Conservation (phyloP, 30 jellyfish, hydroid and myxozoan species). For the Clytia hemisphaerica region DNA sequence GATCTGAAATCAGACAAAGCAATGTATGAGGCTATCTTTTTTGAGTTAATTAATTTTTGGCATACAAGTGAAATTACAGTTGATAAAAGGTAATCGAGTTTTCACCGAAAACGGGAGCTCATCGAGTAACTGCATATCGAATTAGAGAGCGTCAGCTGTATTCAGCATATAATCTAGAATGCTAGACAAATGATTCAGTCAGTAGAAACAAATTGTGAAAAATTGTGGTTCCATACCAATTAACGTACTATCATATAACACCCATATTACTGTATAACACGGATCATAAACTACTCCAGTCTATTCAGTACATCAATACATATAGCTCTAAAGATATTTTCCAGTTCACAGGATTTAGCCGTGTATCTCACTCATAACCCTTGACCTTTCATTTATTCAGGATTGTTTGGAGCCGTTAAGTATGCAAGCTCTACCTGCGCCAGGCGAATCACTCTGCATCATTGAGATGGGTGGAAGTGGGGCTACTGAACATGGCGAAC, state of each 20-base stretch:
- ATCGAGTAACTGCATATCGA: too few species aligned
- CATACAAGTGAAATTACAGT: too few species aligned
- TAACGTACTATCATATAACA: too few species aligned
- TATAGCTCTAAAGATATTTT: neutral
- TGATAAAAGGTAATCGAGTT: too few species aligned
- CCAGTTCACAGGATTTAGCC: neutral
- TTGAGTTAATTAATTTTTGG: too few species aligned
- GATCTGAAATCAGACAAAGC: neutral
- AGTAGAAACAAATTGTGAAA: neutral
- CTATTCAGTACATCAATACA: neutral
- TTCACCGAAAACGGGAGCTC: too few species aligned
- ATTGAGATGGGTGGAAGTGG: slow-evolving; percentile 97
- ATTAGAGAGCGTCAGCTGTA: too few species aligned
- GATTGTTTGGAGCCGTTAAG: slow-evolving; percentile 98
- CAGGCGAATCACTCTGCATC: slow-evolving; percentile 96
- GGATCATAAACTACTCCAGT: too few species aligned
- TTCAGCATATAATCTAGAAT: too few species aligned
- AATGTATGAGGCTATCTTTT: too few species aligned
- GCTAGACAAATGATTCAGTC: too few species aligned
- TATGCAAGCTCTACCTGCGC: slow-evolving; percentile 99
- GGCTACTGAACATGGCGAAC: slow-evolving; percentile 64
- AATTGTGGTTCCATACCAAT: neutral
- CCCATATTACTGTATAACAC: too few species aligned
- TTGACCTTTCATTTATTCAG: slow-evolving; percentile 18
- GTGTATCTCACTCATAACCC: neutral